phyloP scores from a whole-genome alignment of 1,140 invertebrate species.

The Nasonia longicornis region DNA sequence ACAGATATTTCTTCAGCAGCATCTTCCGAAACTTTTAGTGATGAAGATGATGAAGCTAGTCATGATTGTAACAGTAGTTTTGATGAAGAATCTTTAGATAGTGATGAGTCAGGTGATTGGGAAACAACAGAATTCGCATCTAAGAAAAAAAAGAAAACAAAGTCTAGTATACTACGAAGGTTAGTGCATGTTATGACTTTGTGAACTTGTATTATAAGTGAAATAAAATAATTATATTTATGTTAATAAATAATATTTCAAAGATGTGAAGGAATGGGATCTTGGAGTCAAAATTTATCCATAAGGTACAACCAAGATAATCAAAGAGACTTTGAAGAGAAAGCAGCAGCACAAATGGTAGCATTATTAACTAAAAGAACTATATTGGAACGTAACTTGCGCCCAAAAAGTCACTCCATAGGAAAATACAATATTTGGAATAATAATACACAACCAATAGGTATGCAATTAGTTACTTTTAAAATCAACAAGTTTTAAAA shows the following conservation, averaged over 20 bases:
- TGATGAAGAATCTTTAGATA: conserved; percentile 62
- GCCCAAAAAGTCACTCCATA: conserved; percentile 50
- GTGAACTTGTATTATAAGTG: neutral
- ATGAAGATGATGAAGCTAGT: conserved; percentile 58
- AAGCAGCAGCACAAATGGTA: conserved; percentile 77
- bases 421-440: conserved; percentile 52
- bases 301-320: conserved; percentile 87
- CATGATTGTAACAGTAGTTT: conserved; percentile 57
- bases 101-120: conserved; percentile 60
- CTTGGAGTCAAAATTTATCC: conserved; percentile 80
- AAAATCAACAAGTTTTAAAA: conserved; percentile 34
- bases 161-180: conserved; percentile 49
- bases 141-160: conserved; percentile 48
- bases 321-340: conserved; percentile 85
- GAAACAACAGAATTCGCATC: conserved; percentile 7
- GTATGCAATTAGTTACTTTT: conserved; percentile 51
- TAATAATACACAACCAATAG: conserved; percentile 59
- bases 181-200: conserved; percentile 40
- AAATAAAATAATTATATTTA: neutral
- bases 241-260: conserved; percentile 21
- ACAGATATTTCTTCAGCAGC: conserved; percentile 55
- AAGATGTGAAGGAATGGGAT: conserved; percentile 66
- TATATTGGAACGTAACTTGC: conserved; percentile 55
- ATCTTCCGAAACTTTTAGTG: conserved; percentile 59
- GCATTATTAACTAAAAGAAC: conserved; percentile 71